Conservation (phyloP, 2,113 vertebrate species). For the Colistium nudipinnis region DNA sequence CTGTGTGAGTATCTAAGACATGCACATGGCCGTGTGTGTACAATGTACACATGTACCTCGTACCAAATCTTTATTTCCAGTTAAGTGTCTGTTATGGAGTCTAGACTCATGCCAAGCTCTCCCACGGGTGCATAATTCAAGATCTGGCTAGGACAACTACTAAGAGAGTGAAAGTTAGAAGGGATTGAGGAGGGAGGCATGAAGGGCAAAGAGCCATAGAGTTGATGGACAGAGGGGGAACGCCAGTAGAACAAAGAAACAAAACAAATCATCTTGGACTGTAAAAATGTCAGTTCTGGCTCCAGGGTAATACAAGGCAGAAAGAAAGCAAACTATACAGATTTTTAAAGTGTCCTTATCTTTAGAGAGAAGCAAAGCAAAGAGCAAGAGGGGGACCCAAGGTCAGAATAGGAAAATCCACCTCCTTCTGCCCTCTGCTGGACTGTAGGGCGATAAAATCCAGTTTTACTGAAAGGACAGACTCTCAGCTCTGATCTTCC, state of each 20-base stretch:
- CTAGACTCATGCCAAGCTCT: constrained; percentile 30
- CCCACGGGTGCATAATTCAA: constrained; percentile 53
- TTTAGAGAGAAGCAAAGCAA: constrained; percentile 5
- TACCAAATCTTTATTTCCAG: constrained; percentile 18
- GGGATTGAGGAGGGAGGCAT: constrained; percentile 40
- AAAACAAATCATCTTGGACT: constrained; percentile 65
- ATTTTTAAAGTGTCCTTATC: constrained; percentile 41
- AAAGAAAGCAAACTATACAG: constrained; percentile 10
- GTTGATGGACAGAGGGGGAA: constrained; percentile 9
- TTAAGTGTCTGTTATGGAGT: constrained; percentile 21
- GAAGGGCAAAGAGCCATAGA: constrained; percentile 38
- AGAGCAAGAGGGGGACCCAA: constrained; percentile 1
- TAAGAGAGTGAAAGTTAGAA: constrained; percentile 23
- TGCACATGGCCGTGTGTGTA: constrained; percentile 24
- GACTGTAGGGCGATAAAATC: neutral
- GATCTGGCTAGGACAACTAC: constrained; percentile 40
- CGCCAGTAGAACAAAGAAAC: constrained; percentile 57
- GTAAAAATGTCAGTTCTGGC: constrained; percentile 64
- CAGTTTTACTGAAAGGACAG: neutral
- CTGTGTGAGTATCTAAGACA: neutral
- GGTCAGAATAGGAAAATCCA: neutral
- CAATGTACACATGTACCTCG: constrained; percentile 28
- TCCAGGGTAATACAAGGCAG: constrained; percentile 25
- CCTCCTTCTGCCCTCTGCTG: constrained; percentile 73
- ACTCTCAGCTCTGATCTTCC: neutral